Evolutionary conservation across 2,888 invertebrate species (phyloP), one percentile per base, ranked within the genome.

Genomic region (Galerucella calmariensis): DNA sequence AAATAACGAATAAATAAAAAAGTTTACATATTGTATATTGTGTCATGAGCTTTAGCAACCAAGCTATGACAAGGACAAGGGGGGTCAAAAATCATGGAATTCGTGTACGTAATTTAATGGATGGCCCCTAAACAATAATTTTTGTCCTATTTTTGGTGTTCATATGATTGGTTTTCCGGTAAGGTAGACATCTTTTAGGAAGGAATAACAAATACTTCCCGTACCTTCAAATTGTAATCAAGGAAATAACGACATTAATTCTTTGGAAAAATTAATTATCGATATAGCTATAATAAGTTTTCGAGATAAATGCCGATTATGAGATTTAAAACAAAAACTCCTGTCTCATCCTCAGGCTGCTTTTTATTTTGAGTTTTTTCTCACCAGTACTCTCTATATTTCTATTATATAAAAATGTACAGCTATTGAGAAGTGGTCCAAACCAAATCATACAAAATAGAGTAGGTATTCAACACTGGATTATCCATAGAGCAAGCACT

Each of bases 301-400:
- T 24, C 20, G 56, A 41, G 51, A 44, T 58, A 12, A 44, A 58
- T 58, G 41, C 1, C 46, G 58, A 58, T 20, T 46, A 8, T 68
- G 59, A 11, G 44, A 61, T 68, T 4, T 48, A 66, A 24, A 61
- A 61, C 63, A 77, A 67, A 74, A 75, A 74, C 74, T 73, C 71
- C 72, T 77, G 59, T 73, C 65, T 68, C 69, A 24, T 61, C 70
- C 51, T 67, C 27, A 62, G 66, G 72, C 72, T 73, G 77, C 77
- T 79, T 75, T 46, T 76, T 77, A 74, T 74, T 72, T 76, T 73
- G 27, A 65, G 48, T 77, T 77, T 73, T 56, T 61, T 35, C 61
- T 61, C 35, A 35, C n/a, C n/a, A 12, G 14, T 61, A 56, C 56
- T 56, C 10, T 56, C 16, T 20, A 56, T 16, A 56, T 65, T 75